Conservation (phyloP, 1,140 invertebrate genomes). For the Pemphigus obesinymphae region DNA sequence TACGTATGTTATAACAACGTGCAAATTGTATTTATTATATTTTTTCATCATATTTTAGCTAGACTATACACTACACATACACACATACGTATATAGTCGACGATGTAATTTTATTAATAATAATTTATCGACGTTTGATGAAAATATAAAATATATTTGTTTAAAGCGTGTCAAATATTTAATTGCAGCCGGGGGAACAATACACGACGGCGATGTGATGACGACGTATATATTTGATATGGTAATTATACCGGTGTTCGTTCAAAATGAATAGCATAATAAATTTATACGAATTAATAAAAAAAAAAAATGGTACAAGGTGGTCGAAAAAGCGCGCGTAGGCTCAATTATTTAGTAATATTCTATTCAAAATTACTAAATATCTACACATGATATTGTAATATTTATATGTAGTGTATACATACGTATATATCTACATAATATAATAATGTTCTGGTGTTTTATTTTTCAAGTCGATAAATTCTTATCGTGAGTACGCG, state of each 20-base stretch:
- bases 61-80: too few relatives aligned
- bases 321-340: not conserved
- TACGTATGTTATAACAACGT: too few relatives aligned
- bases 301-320: not conserved
- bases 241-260: not conserved
- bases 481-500: not conserved
- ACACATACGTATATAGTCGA: too few relatives aligned
- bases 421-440: too few relatives aligned
- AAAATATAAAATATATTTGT: not conserved
- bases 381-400: not conserved
- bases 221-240: not conserved
- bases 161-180: not conserved
- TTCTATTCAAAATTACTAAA: not conserved
- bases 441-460: not conserved
- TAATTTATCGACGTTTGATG: not conserved
- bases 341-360: not conserved
- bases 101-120: not conserved
- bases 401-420: too few relatives aligned
- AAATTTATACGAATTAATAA: conserved; percentile 1
- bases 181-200: not conserved
- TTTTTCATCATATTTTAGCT: too few relatives aligned
- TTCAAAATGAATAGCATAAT: not conserved
- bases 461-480: not conserved
- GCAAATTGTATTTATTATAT: too few relatives aligned
- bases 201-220: not conserved